These are phyloP conservation scores for Magallana gigas DNA, from an alignment of 1,140 invertebrate genomes.

Conservation along the genomic window DNA sequence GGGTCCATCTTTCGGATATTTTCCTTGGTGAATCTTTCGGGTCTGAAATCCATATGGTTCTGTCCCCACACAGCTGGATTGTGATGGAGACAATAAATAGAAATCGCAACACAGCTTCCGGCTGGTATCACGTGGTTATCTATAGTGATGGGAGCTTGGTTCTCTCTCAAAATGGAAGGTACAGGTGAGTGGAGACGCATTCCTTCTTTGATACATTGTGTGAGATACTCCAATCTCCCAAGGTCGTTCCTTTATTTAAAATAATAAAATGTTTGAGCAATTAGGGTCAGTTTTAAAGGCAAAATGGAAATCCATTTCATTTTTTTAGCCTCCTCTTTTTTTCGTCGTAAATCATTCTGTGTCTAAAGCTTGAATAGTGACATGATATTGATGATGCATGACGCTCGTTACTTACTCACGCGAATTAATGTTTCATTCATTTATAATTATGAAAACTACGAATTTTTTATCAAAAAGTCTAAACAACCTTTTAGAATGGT, in stretches of 20 bases:
- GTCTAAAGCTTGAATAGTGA: no score
- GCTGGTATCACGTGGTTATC: constrained; percentile 63
- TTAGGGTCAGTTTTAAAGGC: no score
- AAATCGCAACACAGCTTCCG: constrained; percentile 59
- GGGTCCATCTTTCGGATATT: constrained; percentile 61
- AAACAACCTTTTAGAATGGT: no score
- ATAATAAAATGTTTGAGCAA: not conserved
- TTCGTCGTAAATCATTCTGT: no score
- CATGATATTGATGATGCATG: no score
- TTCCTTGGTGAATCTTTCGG: constrained; percentile 64
- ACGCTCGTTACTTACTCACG: no score
- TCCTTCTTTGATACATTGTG: constrained; percentile 78
- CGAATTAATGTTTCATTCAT: no score
- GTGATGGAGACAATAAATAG: constrained; percentile 72
- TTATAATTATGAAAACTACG: no score
- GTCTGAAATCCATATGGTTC: constrained; percentile 36
- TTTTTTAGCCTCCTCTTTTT: no score
- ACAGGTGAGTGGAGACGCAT: constrained; percentile 77
- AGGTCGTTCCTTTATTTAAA: constrained; percentile 58
- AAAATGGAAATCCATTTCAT: no score
- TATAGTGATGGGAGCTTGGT: constrained; percentile 81
- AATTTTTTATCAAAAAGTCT: no score
- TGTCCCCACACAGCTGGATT: constrained; percentile 71
- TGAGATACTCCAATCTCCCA: constrained; percentile 74
- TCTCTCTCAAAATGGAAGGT: constrained; percentile 86